These are phyloP conservation scores for Cantharis lateralis DNA, from an alignment of 2,888 invertebrate genomes.

Conservation along the genomic window DNA sequence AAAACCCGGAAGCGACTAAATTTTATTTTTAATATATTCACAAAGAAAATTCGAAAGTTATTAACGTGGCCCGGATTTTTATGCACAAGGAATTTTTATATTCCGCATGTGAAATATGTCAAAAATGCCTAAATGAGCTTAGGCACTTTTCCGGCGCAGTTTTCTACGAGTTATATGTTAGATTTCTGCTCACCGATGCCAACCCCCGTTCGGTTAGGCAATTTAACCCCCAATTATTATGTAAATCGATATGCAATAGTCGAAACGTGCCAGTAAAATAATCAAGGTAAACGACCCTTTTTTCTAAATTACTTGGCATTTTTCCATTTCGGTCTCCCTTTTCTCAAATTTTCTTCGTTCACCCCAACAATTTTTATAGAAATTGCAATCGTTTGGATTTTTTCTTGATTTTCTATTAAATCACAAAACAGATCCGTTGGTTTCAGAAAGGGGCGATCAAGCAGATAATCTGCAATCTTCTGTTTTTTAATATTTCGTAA, in stretches of 20 bases:
- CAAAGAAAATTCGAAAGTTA: not conserved
- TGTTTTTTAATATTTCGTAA: too few species aligned
- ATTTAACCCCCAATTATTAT: not conserved
- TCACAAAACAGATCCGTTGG: too few species aligned
- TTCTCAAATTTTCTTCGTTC: not conserved
- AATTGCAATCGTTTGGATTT: too few species aligned
- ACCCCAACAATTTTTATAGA: not conserved
- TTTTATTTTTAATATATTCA: not conserved
- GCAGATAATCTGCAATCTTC: too few species aligned
- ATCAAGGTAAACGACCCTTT: not conserved
- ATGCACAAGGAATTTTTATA: not conserved
- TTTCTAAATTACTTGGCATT: not conserved
- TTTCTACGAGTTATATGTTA: not conserved
- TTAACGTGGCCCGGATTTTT: not conserved
- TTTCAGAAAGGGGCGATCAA: too few species aligned
- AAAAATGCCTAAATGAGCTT: not conserved
- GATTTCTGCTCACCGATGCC: not conserved
- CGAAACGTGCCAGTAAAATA: not conserved
- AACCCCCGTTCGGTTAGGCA: not conserved
- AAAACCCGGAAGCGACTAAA: not conserved
- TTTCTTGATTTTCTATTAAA: too few species aligned
- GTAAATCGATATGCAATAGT: not conserved
- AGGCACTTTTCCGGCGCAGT: not conserved
- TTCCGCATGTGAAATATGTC: not conserved
- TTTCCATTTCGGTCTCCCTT: not conserved